Conservation (phyloP, 2,888 invertebrate species). For the Sarcophaga rosellei region DNA sequence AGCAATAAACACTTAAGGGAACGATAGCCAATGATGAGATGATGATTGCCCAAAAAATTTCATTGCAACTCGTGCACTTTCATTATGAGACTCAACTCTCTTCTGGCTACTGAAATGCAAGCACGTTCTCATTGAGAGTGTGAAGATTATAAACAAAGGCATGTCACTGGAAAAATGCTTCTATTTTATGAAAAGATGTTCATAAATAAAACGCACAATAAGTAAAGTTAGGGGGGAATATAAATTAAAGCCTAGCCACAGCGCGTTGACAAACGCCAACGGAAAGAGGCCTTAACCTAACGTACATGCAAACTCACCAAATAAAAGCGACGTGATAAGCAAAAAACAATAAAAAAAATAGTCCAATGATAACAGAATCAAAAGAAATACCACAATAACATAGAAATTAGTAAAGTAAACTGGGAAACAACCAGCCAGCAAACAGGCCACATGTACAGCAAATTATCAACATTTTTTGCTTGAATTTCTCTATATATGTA, state of each 20-base stretch:
- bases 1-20: background rate
- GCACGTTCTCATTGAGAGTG: background rate
- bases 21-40: background rate
- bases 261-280: background rate
- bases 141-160: background rate
- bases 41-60: too few relatives aligned
- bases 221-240: constrained; percentile 33
- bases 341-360: constrained; percentile 29
- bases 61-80: background rate
- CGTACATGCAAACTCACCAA: background rate
- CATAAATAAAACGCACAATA: constrained; percentile 22
- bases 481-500: too few relatives aligned
- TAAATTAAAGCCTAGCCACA: constrained; percentile 46
- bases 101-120: background rate
- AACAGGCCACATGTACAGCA: too few relatives aligned
- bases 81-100: background rate
- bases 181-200: constrained; percentile 54
- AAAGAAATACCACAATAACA: constrained; percentile 4
- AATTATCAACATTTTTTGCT: too few relatives aligned
- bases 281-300: too few relatives aligned
- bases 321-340: constrained; percentile 57
- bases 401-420: background rate
- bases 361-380: constrained; percentile 51
- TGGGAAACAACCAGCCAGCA: too few relatives aligned
- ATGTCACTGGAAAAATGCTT: constrained; percentile 41